Evolutionary conservation across 2,888 invertebrate genomes (phyloP), one percentile per base, ranked within the genome.

Genomic region (Hirtodrosophila confusa): DNA sequence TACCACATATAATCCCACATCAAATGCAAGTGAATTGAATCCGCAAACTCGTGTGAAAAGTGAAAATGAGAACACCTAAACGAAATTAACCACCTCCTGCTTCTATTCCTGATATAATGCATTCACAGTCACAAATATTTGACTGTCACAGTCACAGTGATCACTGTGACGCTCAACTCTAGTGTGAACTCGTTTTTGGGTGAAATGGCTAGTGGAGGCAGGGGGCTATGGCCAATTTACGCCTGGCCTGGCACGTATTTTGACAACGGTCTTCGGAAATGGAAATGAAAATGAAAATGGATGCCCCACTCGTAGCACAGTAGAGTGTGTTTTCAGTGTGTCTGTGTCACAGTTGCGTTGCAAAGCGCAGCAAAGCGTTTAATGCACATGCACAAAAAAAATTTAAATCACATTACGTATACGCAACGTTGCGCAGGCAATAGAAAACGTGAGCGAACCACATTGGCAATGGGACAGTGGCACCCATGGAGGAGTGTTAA

Each of bases 341-440:
- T 31, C 37, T 33, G 37, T 54, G 60, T 54, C 51, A 41, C 64
- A 40, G 49, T 58, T 50, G 74, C 33, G 43, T 48, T 45, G 27
- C 55, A 54, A 48, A 70, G 78, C 66, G 71, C 79, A 75, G 58
- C 75, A 70, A 70, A 75, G 72, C 61, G 76, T 77, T 63, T 57
- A 69, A 56, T 64, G 63, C 66, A 69, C 80, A 63, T 82, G 82
- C 80, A 80, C 67, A 84, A 3, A 31, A 4, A 31, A 75, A 70
- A 87, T 80, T 87, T 61, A 87, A 86, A 87, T 83, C 77, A 50
- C 73, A 82, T 82, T 87, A 87, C 82, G 82, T 85, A 82, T 82
- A 82, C 82, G 82, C 86, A 85, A 70, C 68, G 73, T 48, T 86
- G 83, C 66, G 53, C 83, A 61, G 54, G 74, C 60, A 68, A 80